Conservation (phyloP, 2,113 vertebrate genomes). For the Esox niger region DNA sequence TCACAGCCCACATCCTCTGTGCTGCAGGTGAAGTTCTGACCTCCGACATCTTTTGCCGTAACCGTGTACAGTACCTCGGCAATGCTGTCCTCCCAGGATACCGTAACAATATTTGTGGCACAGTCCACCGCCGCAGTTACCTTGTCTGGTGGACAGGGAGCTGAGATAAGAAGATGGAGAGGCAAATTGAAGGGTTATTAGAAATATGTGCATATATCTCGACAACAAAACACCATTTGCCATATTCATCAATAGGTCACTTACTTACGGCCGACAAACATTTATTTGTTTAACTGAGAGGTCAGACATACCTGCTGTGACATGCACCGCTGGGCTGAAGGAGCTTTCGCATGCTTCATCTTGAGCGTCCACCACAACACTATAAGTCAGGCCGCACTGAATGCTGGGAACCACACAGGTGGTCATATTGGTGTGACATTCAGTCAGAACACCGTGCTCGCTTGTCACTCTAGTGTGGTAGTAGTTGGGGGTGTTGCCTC, state of each 20-base stretch:
- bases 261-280: background rate
- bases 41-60: slow-evolving; percentile 15
- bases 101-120: slow-evolving; percentile 36
- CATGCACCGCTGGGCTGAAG: slow-evolving; percentile 38
- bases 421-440: slow-evolving; percentile 26
- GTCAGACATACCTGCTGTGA: slow-evolving; percentile 52
- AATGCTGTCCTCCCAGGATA: slow-evolving; percentile 58
- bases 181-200: background rate
- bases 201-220: background rate
- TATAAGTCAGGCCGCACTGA: slow-evolving; percentile 60
- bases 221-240: background rate
- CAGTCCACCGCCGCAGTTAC: slow-evolving; percentile 58
- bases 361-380: slow-evolving; percentile 54
- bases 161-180: slow-evolving; percentile 32
- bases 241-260: background rate
- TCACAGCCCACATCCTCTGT: slow-evolving; percentile 43
- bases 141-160: slow-evolving; percentile 62
- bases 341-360: slow-evolving; percentile 68
- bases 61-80: slow-evolving; percentile 53
- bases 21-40: slow-evolving; percentile 48
- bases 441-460: slow-evolving; percentile 26
- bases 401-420: slow-evolving; percentile 48
- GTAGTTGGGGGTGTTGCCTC: slow-evolving; percentile 22
- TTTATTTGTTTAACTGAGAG: background rate
- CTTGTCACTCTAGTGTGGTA: slow-evolving; percentile 51